Conservation (phyloP, 2,113 vertebrate genomes). For the Pelmatolapia mariae region DNA sequence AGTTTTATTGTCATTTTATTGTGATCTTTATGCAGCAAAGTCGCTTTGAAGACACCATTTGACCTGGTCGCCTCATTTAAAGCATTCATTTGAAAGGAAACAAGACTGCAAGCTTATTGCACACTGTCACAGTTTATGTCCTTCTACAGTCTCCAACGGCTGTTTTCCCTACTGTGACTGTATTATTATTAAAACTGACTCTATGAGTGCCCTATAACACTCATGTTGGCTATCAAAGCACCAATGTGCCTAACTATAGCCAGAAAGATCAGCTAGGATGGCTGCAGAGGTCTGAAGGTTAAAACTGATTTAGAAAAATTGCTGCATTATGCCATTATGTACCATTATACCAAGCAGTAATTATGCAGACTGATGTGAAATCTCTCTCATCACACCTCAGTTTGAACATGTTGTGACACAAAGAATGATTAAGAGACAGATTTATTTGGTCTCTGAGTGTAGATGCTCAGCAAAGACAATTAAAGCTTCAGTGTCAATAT, state of each 20-base stretch:
- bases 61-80: background rate
- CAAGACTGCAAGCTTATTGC: background rate
- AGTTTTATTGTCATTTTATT: background rate
- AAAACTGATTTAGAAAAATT: background rate
- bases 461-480: background rate
- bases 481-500: background rate
- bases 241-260: background rate
- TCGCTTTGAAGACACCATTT: background rate
- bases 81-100: background rate
- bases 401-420: background rate
- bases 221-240: background rate
- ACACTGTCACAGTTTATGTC: background rate
- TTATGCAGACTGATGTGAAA: background rate
- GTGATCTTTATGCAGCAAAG: background rate
- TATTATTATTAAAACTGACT: background rate
- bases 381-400: background rate
- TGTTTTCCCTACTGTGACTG: background rate
- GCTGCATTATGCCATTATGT: background rate
- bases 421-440: background rate
- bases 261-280: background rate
- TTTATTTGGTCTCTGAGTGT: background rate
- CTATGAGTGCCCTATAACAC: background rate
- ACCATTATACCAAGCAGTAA: background rate
- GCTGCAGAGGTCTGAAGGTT: background rate
- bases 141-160: background rate